Evolutionary conservation across 2,888 invertebrate species (phyloP).

Genomic region (Rhagonycha fulva): DNA sequence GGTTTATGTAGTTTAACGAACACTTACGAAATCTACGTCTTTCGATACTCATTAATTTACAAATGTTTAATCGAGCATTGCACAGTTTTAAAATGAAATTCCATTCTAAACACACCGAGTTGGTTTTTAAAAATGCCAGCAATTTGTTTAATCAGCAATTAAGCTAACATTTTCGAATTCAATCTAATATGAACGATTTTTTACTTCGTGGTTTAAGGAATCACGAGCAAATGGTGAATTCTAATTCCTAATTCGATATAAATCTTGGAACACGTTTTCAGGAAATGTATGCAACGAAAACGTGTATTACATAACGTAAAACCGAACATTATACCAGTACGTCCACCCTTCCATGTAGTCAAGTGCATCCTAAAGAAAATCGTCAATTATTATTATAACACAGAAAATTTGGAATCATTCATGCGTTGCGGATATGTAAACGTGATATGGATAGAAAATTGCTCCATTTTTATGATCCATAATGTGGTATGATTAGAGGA

Average conservation of each 20-base stretch:
- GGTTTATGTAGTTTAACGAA: slow-evolving; percentile 1
- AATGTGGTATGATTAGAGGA: background rate
- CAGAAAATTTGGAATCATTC: background rate
- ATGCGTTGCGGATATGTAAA: background rate
- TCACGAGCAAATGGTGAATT: slow-evolving; percentile 32
- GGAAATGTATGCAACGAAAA: slow-evolving; percentile 34
- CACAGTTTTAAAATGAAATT: background rate
- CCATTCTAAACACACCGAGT: background rate
- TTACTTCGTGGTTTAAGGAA: slow-evolving; percentile 4
- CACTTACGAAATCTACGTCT: background rate
- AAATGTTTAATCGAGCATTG: background rate
- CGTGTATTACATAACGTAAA: slow-evolving; percentile 31
- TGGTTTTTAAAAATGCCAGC: background rate
- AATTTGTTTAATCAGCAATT: background rate
- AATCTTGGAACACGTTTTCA: slow-evolving; percentile 36
- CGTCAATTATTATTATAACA: background rate
- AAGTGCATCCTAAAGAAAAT: slow-evolving; percentile 16
- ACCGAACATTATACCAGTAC: slow-evolving; percentile 22
- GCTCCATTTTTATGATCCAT: background rate
- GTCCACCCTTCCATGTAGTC: slow-evolving; percentile 24
- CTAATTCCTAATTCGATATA: slow-evolving; percentile 37
- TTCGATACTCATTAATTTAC: background rate
- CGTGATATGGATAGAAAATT: background rate
- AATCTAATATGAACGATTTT: background rate
- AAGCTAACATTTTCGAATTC: background rate